phyloP scores from a whole-genome alignment of 2,797 vertebrate species.

The Emydoidea blandingii region DNA sequence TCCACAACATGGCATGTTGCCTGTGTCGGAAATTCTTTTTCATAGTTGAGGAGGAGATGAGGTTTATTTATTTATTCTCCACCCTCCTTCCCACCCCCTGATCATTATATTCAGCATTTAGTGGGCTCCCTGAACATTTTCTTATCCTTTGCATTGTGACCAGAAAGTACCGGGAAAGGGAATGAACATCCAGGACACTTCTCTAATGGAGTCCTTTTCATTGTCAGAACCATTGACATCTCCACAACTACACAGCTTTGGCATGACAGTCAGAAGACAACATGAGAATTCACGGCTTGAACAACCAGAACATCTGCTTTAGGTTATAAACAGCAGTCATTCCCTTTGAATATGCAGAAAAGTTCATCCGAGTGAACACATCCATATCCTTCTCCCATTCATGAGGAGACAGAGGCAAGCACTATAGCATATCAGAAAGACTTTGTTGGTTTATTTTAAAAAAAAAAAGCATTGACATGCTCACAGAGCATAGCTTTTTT shows the following conservation, averaged over 20 bases:
- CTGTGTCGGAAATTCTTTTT: conserved; percentile 63
- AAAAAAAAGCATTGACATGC: conserved; percentile 28
- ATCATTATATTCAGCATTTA: background rate
- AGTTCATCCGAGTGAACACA: conserved; percentile 57
- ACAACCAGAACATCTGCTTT: background rate
- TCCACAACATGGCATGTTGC: conserved; percentile 57
- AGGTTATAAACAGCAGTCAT: conserved; percentile 31
- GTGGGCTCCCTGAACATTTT: conserved; percentile 18
- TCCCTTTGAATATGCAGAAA: conserved; percentile 46
- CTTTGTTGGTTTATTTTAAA: conserved; percentile 36
- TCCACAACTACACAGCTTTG: conserved; percentile 4
- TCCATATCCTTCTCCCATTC: conserved; percentile 17
- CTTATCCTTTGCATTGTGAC: conserved; percentile 48
- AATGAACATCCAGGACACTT: conserved; percentile 55
- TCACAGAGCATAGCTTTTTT: conserved; percentile 3
- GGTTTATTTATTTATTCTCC: background rate
- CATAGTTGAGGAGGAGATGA: conserved; percentile 60
- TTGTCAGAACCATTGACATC: background rate
- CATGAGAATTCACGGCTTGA: conserved; percentile 62
- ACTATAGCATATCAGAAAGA: conserved; percentile 62
- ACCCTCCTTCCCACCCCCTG: background rate
- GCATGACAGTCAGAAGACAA: conserved; percentile 49
- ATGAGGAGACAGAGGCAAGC: conserved; percentile 51
- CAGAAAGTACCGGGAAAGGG: conserved; percentile 37
- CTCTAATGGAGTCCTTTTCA: conserved; percentile 42